Evolutionary conservation across 2,888 invertebrate genomes (phyloP).

Genomic region (Parasteatoda lunata): DNA sequence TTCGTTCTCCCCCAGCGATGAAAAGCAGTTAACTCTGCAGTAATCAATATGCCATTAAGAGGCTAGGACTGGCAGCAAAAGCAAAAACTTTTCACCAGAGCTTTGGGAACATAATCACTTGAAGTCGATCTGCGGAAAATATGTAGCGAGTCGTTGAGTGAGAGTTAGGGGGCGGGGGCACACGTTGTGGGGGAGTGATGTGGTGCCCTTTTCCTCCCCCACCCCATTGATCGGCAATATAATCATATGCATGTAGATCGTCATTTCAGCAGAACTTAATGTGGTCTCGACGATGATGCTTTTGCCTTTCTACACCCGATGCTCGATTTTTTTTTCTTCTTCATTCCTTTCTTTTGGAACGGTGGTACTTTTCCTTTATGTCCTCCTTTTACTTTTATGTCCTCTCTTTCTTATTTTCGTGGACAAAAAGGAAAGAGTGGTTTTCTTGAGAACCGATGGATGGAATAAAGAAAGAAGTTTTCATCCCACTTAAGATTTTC

Average conservation of each 20-base stretch:
- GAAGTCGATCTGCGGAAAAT: constrained; percentile 65
- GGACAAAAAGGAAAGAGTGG: constrained; percentile 59
- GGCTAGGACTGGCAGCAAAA: constrained; percentile 17
- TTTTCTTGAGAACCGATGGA: constrained; percentile 47
- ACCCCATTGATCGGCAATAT: constrained; percentile 67
- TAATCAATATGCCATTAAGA: constrained; percentile 69
- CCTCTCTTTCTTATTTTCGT: constrained; percentile 49
- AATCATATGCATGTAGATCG: constrained; percentile 68
- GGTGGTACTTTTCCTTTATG: constrained; percentile 40
- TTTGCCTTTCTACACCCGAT: constrained; percentile 34
- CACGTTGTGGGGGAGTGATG: constrained; percentile 18
- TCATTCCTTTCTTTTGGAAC: constrained; percentile 21
- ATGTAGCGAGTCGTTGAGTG: constrained; percentile 61
- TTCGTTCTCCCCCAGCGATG: constrained; percentile 30
- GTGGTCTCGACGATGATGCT: constrained; percentile 55
- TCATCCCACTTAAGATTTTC: constrained; percentile 20
- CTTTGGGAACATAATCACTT: constrained; percentile 64
- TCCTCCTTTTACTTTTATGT: constrained; percentile 39
- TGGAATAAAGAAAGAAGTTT: constrained; percentile 30
- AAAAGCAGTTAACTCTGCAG: constrained; percentile 69
- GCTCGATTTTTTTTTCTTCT: not conserved
- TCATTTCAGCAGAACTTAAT: constrained; percentile 63
- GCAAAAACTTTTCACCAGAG: constrained; percentile 52
- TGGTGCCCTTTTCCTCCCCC: constrained; percentile 33
- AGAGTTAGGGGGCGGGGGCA: constrained; percentile 27